Percentiles rank a stretch among this genome's conserved stretches.
These are phyloP conservation scores for Euura lappo DNA, from an alignment of 1,140 invertebrate genomes.

Conservation along the genomic window DNA sequence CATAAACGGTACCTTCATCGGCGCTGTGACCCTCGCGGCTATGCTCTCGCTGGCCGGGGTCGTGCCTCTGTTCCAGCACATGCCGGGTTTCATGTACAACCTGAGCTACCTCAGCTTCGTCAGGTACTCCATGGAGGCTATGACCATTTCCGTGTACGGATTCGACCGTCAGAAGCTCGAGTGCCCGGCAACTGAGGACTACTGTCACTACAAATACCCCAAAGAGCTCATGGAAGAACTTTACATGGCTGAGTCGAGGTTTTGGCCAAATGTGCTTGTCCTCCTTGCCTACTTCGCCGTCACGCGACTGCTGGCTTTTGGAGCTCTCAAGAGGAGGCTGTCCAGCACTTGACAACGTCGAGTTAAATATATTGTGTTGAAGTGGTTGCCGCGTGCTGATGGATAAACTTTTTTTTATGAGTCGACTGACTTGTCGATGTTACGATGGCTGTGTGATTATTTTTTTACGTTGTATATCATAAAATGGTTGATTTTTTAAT, in stretches of 20 bases:
- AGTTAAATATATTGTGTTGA: no score
- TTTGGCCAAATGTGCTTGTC: conserved; percentile 67
- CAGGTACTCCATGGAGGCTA: conserved; percentile 75
- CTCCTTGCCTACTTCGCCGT: conserved; percentile 62
- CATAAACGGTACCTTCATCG: conserved; percentile 78
- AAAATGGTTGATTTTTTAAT: no score
- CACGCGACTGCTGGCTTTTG: conserved; percentile 66
- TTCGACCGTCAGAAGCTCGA: conserved; percentile 68
- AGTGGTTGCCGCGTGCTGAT: not conserved
- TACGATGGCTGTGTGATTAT: no score
- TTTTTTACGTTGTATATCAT: no score
- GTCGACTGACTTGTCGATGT: no score
- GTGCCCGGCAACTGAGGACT: conserved; percentile 67
- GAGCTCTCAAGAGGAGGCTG: conserved; percentile 64
- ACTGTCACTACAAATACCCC: conserved; percentile 74
- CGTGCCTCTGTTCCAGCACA: conserved; percentile 75
- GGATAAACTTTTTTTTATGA: not conserved
- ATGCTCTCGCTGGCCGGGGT: conserved; percentile 73
- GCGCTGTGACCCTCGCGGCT: conserved; percentile 66
- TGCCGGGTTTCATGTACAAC: conserved; percentile 71
- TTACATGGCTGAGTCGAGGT: conserved; percentile 68
- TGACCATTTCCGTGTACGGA: conserved; percentile 78
- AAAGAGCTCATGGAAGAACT: conserved; percentile 71
- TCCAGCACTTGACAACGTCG: conserved; percentile 11
- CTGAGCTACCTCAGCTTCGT: conserved; percentile 77